Evolutionary conservation across 1,140 invertebrate genomes (phyloP), one percentile per base, ranked within the genome.

Genomic region (Pogonomyrmex californicus): DNA sequence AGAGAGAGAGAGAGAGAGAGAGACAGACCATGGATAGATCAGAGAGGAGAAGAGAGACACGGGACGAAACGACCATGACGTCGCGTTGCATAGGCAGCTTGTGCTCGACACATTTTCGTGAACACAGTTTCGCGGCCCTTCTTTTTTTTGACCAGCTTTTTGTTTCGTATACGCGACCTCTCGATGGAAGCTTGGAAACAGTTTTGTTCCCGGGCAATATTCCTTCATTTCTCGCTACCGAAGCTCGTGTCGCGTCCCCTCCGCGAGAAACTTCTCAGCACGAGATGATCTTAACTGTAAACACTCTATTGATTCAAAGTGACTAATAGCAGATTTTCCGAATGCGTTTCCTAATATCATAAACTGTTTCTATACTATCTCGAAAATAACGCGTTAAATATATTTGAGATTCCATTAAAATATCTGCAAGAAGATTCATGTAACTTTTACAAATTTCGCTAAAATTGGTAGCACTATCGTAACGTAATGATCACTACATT

Each of bases 21-120:
- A 33, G 36, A 33, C 0, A 23, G 23, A 88, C 49, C 66, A 58
- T 17, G 79, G 9, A 30, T 63, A 30, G 41, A 4, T 5, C 33
- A 14, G 9, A 12, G 63, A 36, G 68, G 2, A 65, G 76, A 17
- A 68, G 62, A 78, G 86, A 87, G 38, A 77, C 73, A 41, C 7
- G 17, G 60, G 58, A n/a, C 70, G 56, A 87, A 66, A 83, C 86
- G 89, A 89, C 87, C 73, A 56, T 78, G 88, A 88, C 75, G 88
- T 89, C 85, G 89, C 65, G 85, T 86, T 89, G 58, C 77, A 89
- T 77, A 89, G 85, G 49, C 87, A 82, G 58, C 88, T 79, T 90
- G 70, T 78, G 88, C 82, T 79, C 88, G 85, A 90, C 88, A 87
- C 88, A 88, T 90, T 90, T 90, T 90, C 75, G 76, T 88, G 68